Conservation (phyloP, 2,888 invertebrate species). For the Andrena dorsata region DNA sequence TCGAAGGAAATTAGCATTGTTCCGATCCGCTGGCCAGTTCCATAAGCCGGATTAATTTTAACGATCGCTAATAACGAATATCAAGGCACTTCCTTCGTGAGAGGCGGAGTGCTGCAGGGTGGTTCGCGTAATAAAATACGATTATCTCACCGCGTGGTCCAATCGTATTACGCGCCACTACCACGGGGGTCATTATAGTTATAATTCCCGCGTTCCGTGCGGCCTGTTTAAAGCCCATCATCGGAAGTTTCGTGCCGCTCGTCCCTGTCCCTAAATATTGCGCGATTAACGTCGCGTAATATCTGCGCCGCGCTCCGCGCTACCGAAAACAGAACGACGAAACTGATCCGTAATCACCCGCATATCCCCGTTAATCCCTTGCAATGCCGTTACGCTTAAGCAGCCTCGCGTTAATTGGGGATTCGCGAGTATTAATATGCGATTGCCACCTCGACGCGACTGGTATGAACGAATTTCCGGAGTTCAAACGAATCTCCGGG, state of each 20-base stretch:
- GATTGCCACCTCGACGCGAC: background rate
- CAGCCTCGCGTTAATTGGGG: slow-evolving; percentile 6
- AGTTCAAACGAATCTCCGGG: background rate
- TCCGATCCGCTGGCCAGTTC: slow-evolving; percentile 36
- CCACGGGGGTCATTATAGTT: slow-evolving; percentile 39
- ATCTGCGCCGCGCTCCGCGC: background rate
- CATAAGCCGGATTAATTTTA: slow-evolving; percentile 47
- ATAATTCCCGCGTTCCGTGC: slow-evolving; percentile 43
- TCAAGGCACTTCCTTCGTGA: slow-evolving; percentile 32
- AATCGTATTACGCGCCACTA: slow-evolving; percentile 40
- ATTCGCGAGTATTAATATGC: background rate
- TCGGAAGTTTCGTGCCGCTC: background rate
- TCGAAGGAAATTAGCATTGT: slow-evolving; percentile 27
- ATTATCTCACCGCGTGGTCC: slow-evolving; percentile 50
- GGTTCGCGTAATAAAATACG: slow-evolving; percentile 49
- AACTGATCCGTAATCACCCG: background rate
- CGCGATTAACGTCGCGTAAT: slow-evolving; percentile 27
- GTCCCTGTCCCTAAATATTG: background rate
- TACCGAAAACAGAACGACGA: slow-evolving; percentile 12
- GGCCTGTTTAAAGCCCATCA: slow-evolving; percentile 14
- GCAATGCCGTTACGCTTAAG: background rate
- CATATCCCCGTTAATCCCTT: background rate
- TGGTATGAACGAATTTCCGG: background rate
- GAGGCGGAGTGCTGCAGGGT: background rate
- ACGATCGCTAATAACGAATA: slow-evolving; percentile 52